A percentile compares a stretch with the other conserved stretches of the same genome.
phyloP scores from a whole-genome alignment of 2,888 invertebrate species.

The Tinea trinotella region DNA sequence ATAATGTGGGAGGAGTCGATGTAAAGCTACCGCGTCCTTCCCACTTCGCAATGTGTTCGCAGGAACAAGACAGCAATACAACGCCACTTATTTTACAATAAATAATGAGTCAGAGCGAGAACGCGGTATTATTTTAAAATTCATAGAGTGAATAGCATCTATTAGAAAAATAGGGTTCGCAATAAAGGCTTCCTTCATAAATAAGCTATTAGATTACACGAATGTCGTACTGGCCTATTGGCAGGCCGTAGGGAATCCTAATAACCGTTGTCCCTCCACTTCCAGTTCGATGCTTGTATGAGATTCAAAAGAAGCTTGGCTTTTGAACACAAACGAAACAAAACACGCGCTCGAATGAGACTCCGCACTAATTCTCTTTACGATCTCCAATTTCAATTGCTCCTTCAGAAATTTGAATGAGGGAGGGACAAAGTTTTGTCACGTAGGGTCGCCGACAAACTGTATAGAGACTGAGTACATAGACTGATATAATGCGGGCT shows the following conservation, averaged over 20 bases:
- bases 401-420: slow-evolving; percentile 72
- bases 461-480: slow-evolving; percentile 52
- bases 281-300: slow-evolving; percentile 66
- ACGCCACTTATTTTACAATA: slow-evolving; percentile 37
- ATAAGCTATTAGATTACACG: slow-evolving; percentile 69
- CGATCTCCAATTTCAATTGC: slow-evolving; percentile 73
- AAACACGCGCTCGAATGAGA: slow-evolving; percentile 65
- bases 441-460: slow-evolving; percentile 58
- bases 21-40: slow-evolving; percentile 46
- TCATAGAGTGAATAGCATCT: slow-evolving; percentile 32
- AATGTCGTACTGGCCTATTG: slow-evolving; percentile 62
- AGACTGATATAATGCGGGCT: slow-evolving; percentile 55
- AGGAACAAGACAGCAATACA: slow-evolving; percentile 59
- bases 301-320: slow-evolving; percentile 69
- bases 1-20: slow-evolving; percentile 66
- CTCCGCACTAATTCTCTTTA: slow-evolving; percentile 71
- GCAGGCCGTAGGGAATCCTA: slow-evolving; percentile 68
- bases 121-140: slow-evolving; percentile 51
- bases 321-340: slow-evolving; percentile 61
- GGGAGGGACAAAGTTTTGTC: slow-evolving; percentile 72
- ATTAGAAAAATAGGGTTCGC: slow-evolving; percentile 64
- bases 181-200: not conserved
- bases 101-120: slow-evolving; percentile 41
- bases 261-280: slow-evolving; percentile 66
- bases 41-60: slow-evolving; percentile 38